phyloP scores from a whole-genome alignment of 2,888 invertebrate genomes.

The Aproaerema taeniolella region DNA sequence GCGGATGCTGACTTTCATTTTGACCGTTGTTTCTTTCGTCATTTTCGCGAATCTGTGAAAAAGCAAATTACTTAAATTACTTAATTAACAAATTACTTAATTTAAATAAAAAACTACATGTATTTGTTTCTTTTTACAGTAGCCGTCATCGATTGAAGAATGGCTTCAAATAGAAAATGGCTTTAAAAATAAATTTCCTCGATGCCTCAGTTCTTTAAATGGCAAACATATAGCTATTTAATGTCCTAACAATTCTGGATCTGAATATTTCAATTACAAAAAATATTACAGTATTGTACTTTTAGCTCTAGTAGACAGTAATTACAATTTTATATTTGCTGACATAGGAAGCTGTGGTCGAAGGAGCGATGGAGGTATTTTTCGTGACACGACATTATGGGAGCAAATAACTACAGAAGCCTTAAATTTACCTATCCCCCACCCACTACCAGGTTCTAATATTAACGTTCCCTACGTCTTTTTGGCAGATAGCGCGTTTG shows the following conservation, averaged over 20 bases:
- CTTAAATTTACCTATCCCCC: slow-evolving; percentile 23
- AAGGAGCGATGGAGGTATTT: slow-evolving; percentile 23
- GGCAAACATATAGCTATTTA: slow-evolving; percentile 21
- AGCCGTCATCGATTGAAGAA: slow-evolving; percentile 5
- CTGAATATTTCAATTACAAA: slow-evolving; percentile 19
- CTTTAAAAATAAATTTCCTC: slow-evolving; percentile 9
- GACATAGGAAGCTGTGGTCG: slow-evolving; percentile 20
- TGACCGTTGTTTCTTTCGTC: too few species aligned
- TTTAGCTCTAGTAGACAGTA: slow-evolving; percentile 20
- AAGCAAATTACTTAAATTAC: background rate
- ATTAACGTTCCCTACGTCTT: slow-evolving; percentile 13
- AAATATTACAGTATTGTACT: slow-evolving; percentile 19
- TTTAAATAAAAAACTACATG: background rate
- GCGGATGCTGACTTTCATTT: too few species aligned
- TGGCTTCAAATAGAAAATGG: slow-evolving; percentile 14
- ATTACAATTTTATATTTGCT: slow-evolving; percentile 21
- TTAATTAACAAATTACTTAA: background rate
- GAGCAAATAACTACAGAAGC: slow-evolving; percentile 15
- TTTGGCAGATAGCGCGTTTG: slow-evolving; percentile 20
- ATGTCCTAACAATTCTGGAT: slow-evolving; percentile 15
- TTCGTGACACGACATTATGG: slow-evolving; percentile 17
- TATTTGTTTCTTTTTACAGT: slow-evolving; percentile 10
- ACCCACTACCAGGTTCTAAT: slow-evolving; percentile 18
- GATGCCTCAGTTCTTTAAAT: slow-evolving; percentile 11
- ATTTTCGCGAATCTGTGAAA: background rate